Percentiles rank a stretch among this genome's conserved stretches.
Evolutionary conservation across 2,113 vertebrate species (phyloP).

Genomic region (Vireo altiloquus): DNA sequence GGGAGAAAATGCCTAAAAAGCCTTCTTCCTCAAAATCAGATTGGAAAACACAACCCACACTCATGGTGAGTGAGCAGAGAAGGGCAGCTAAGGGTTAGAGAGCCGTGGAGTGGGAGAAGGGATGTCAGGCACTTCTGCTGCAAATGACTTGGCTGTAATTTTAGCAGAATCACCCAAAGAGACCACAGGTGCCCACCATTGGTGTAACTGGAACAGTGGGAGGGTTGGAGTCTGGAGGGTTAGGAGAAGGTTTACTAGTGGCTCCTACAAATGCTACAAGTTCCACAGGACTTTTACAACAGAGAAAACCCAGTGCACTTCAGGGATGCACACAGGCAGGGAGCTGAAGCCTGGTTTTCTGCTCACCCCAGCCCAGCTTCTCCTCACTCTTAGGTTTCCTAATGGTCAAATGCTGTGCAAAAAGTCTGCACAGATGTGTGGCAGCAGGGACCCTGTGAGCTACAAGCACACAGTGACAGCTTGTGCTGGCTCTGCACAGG

Average conservation of each 20-base stretch:
- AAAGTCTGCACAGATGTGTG: background rate
- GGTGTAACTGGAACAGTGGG: accelerated
- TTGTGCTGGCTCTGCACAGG: background rate
- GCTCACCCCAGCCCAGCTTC: background rate
- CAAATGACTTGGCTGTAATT: background rate
- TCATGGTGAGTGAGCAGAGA: background rate
- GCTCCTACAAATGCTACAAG: background rate
- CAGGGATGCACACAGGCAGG: background rate
- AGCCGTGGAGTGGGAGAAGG: background rate
- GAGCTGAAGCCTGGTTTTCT: background rate
- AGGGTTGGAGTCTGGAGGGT: background rate
- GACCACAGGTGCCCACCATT: accelerated
- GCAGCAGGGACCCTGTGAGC: accelerated
- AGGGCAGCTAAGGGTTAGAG: background rate
- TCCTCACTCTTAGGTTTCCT: background rate
- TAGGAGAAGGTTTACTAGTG: background rate
- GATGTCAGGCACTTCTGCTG: background rate
- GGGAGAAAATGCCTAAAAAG: background rate
- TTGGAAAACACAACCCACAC: background rate
- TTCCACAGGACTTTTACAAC: background rate
- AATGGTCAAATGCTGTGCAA: background rate
- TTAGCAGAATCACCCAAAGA: background rate
- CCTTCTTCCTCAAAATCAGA: background rate
- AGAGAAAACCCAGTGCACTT: background rate
- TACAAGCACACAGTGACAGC: background rate